Percentiles rank a stretch among this genome's conserved stretches.
Evolutionary conservation across 2,113 vertebrate genomes (phyloP).

Genomic region (Odocoileus hemionus): DNA sequence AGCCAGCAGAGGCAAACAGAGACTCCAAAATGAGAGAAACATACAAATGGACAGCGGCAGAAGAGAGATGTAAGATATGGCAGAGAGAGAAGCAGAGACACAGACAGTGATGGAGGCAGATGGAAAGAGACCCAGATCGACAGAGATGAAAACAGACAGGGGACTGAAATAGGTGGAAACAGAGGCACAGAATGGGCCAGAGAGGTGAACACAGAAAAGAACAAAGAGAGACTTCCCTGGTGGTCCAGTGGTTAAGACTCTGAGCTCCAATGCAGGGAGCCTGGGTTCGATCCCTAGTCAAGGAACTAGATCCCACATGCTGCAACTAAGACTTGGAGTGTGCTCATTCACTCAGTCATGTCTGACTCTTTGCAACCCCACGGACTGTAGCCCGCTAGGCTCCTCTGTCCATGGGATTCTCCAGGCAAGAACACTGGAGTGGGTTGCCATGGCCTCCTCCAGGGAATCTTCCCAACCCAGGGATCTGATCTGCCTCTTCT

Average conservation of each 20-base stretch:
- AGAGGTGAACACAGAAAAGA: neutral
- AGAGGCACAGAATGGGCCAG: neutral
- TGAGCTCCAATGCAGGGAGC: neutral
- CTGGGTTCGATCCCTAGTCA: neutral
- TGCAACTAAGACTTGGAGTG: neutral
- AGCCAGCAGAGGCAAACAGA: neutral
- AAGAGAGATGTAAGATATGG: neutral
- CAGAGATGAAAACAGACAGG: neutral
- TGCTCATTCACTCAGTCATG: neutral
- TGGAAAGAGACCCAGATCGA: neutral
- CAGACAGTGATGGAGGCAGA: neutral
- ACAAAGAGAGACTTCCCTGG: neutral
- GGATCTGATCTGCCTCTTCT: neutral
- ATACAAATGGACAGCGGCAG: neutral
- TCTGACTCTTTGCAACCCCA: neutral
- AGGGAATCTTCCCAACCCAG: neutral
- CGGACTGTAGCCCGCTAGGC: fast-evolving
- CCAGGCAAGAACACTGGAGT: neutral
- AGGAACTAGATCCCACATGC: neutral
- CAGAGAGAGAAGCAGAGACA: neutral
- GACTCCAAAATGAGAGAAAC: neutral
- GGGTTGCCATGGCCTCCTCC: neutral
- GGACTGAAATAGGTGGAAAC: neutral
- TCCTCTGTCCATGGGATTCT: neutral
- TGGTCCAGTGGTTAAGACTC: neutral